These are phyloP conservation scores for Catocala fraxini DNA, from an alignment of 2,888 invertebrate genomes.

Conservation along the genomic window DNA sequence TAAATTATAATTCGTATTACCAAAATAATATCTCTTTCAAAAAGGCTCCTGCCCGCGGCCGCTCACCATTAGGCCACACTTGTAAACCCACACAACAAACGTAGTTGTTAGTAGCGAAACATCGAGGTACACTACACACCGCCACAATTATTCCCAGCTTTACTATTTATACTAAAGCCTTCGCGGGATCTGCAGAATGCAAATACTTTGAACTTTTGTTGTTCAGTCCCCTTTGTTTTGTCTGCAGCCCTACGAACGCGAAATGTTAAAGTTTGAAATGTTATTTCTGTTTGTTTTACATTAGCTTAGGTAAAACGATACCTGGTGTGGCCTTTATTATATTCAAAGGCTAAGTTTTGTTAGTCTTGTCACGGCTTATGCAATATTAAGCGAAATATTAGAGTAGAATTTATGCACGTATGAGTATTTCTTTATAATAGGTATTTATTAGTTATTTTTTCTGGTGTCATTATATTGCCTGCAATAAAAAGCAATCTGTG, in stretches of 20 bases:
- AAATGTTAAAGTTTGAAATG: conserved; percentile 45
- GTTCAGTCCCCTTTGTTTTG: conserved; percentile 60
- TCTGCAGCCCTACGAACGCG: conserved; percentile 43
- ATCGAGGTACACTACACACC: conserved; percentile 56
- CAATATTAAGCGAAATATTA: neutral
- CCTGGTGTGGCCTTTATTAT: conserved; percentile 3
- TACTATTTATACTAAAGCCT: conserved; percentile 64
- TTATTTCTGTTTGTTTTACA: conserved; percentile 39
- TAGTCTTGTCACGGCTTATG: neutral
- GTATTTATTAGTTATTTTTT: too few relatives aligned
- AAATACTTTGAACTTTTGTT: conserved; percentile 64
- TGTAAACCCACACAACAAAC: conserved; percentile 53
- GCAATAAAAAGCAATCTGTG: too few relatives aligned
- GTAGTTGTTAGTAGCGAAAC: conserved; percentile 64
- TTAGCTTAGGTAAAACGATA: conserved; percentile 11
- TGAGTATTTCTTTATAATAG: too few relatives aligned
- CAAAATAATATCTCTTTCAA: too few relatives aligned
- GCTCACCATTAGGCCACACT: conserved; percentile 22
- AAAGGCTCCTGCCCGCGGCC: conserved; percentile 23
- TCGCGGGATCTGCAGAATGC: conserved; percentile 70
- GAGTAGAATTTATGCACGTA: conserved; percentile 2
- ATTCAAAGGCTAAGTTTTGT: neutral
- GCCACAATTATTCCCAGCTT: conserved; percentile 71
- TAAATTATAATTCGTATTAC: too few relatives aligned
- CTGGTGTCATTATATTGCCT: too few relatives aligned